Percentiles rank a stretch among this genome's conserved stretches.
phyloP scores from a whole-genome alignment of 2,113 vertebrate genomes.

The Macheiramphus alcinus region DNA sequence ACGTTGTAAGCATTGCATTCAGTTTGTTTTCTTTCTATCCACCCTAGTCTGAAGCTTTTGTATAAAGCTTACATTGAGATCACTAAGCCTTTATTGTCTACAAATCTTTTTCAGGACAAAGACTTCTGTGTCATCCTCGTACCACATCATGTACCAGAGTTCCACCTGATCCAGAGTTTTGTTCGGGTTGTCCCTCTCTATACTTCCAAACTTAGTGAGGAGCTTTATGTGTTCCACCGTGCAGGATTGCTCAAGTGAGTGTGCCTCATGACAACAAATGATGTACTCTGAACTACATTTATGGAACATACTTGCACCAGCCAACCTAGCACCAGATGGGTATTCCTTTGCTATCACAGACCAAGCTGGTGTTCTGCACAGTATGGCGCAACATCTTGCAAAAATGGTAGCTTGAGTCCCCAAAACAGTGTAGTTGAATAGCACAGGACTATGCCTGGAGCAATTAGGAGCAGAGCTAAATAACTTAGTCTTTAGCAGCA shows the following conservation, averaged over 20 bases:
- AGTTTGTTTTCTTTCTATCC: not conserved
- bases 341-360: not conserved
- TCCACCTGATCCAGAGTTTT: constrained; percentile 82
- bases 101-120: constrained; percentile 72
- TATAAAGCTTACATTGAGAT: not conserved
- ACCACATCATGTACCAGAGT: constrained; percentile 74
- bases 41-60: not conserved
- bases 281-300: not conserved
- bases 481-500: not conserved
- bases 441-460: not conserved
- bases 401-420: not conserved
- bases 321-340: not conserved
- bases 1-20: fast-evolving
- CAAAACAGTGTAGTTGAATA: not conserved
- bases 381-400: not conserved
- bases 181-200: constrained; percentile 66
- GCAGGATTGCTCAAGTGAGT: constrained; percentile 80
- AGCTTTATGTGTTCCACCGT: constrained; percentile 85
- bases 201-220: constrained; percentile 50
- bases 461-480: not conserved
- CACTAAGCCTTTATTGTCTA: not conserved
- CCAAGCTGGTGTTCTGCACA: not conserved
- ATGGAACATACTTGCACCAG: too few relatives aligned
- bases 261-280: not conserved
- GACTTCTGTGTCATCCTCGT: constrained; percentile 84